Evolutionary conservation across 2,113 vertebrate genomes (phyloP), one percentile per base, ranked within the genome.

Genomic region (Hiodon alosoides): DNA sequence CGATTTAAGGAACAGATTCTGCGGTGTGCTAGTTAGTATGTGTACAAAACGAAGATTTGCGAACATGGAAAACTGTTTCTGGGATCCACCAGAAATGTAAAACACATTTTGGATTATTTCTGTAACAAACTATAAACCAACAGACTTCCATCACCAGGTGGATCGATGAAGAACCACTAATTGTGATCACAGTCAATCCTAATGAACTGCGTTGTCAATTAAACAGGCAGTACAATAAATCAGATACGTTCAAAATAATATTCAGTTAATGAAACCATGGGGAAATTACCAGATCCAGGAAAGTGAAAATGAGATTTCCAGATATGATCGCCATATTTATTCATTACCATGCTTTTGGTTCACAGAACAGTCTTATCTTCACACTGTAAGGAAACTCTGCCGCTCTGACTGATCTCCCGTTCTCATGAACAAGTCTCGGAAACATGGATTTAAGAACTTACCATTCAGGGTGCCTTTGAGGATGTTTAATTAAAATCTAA

Each of bases 401-500:
- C 92, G 87, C 93, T 91, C 87, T 82, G 86, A 93, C 88, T 92
- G 91, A 89, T 96, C 94, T 94, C 92, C 88, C 89, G 92, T 93
- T 93, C 95, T 92, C 91, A 93, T 93, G 93, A 96, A 97, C 93
- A 95, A 96, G 94, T 95, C 96, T 97, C 98, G 94, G 97, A 95
- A 94, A 97, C 96, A 95, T 98, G 93, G 94, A 92, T 94, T 95
- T 96, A 97, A 92, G 96, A 96, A 94, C 92, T 91, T 95, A 97
- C 94, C 93, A 98, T 95, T 98, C 97, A 99, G 96, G 96, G 96
- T 98, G 97, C 97, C 97, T 99, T 99, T 99, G 96, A 98, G 97
- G 97, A 99, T 98, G 98, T 99, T 99, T 99, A 99, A 99, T 99
- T 99, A 99, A 99, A 99, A 99, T 99, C 97, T 99, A 99, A 99